phyloP scores from a whole-genome alignment of 2,113 vertebrate genomes.

The Climacteris rufus region DNA sequence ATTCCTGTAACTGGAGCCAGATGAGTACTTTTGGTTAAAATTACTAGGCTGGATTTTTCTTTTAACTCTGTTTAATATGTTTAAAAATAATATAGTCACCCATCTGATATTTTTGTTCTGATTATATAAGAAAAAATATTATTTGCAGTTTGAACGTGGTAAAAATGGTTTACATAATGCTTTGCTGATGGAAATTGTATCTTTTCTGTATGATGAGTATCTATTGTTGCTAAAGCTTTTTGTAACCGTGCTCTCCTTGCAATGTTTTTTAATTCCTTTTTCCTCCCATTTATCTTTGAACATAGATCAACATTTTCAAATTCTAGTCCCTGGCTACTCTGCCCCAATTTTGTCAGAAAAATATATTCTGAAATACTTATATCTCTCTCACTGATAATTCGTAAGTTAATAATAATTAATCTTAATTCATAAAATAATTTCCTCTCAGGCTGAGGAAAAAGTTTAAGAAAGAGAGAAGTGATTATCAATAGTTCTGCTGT shows the following conservation, averaged over 20 bases:
- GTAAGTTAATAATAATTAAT: not conserved
- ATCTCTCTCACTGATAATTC: not conserved
- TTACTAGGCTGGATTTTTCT: not conserved
- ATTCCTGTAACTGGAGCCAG: not conserved
- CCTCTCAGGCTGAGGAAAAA: not conserved
- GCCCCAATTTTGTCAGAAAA: not conserved
- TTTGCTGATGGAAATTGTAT: not conserved
- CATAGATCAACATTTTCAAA: not conserved
- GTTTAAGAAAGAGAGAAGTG: not conserved
- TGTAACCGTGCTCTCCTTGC: not conserved
- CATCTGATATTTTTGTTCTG: not conserved
- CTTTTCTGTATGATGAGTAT: not conserved
- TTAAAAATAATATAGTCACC: not conserved
- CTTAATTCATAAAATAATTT: too few relatives aligned
- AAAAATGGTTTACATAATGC: not conserved
- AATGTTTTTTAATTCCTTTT: not conserved
- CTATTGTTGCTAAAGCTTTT: not conserved
- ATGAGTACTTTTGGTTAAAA: not conserved
- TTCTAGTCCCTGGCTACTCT: not conserved
- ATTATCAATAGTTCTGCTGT: not conserved
- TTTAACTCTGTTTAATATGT: not conserved
- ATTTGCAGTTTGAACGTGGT: not conserved
- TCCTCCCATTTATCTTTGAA: not conserved
- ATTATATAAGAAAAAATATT: not conserved
- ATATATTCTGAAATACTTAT: not conserved